A percentile compares a stretch with the other conserved stretches of the same genome.
phyloP scores from a whole-genome alignment of 2,888 invertebrate species.

The Thymelicus acteon region DNA sequence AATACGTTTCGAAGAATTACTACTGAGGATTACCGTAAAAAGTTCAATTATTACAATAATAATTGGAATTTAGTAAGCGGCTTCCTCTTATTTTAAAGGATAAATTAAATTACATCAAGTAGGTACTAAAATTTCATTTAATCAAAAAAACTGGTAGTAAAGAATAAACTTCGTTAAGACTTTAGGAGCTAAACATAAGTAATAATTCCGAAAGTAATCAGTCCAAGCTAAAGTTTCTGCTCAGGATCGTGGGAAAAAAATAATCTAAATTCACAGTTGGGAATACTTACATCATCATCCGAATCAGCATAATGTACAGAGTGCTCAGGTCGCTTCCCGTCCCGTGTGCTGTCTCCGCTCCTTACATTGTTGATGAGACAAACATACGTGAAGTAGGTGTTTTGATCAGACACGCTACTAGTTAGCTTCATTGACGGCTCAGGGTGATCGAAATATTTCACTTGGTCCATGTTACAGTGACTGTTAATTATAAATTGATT shows the following conservation, averaged over 20 bases:
- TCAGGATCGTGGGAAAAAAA: no score
- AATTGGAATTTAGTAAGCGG: neutral
- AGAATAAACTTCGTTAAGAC: no score
- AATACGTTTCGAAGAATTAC: neutral
- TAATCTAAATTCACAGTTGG: no score
- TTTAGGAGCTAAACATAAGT: no score
- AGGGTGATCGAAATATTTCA: slow-evolving; percentile 31
- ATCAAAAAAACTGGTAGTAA: no score
- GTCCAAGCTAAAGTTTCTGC: no score
- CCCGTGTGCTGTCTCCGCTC: slow-evolving; percentile 33
- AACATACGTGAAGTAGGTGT: slow-evolving; percentile 65
- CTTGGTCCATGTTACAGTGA: neutral
- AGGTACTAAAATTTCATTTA: no score
- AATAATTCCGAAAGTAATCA: no score
- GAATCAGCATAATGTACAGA: slow-evolving; percentile 27
- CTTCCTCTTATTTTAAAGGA: no score
- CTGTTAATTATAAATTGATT: slow-evolving; percentile 15
- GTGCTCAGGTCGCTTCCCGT: neutral
- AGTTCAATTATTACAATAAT: neutral
- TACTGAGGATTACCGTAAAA: neutral
- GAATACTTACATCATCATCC: slow-evolving; percentile 50
- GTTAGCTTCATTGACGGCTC: slow-evolving; percentile 52
- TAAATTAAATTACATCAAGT: no score
- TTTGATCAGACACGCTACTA: slow-evolving; percentile 68
- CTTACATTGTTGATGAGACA: slow-evolving; percentile 64